Conservation (phyloP, 2,888 invertebrate genomes). For the Latrodectus elegans region DNA sequence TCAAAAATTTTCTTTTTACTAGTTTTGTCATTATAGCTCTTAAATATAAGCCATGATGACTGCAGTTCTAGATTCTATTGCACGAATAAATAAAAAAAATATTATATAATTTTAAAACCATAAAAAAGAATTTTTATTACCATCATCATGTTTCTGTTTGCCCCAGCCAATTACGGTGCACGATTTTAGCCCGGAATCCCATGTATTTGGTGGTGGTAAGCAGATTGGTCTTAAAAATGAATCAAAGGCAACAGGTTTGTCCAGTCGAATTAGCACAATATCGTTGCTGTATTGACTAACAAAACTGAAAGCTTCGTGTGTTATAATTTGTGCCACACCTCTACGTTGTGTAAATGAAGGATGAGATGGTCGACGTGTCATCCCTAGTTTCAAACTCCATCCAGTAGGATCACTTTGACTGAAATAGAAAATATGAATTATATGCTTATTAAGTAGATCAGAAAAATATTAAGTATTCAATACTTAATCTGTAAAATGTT, state of each 20-base stretch:
- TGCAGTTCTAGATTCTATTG: too few species aligned
- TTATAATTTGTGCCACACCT: conserved; percentile 68
- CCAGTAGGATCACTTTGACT: conserved; percentile 71
- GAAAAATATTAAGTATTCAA: too few species aligned
- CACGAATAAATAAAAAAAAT: too few species aligned
- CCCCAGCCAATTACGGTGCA: conserved; percentile 72
- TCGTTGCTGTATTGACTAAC: conserved; percentile 71
- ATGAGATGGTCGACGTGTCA: conserved; percentile 71
- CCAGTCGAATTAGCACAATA: conserved; percentile 70
- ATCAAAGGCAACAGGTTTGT: conserved; percentile 70
- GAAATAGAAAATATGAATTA: background rate
- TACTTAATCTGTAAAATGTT: too few species aligned
- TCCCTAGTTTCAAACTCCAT: conserved; percentile 71
- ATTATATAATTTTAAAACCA: too few species aligned
- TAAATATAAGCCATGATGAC: too few species aligned
- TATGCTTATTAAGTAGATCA: background rate
- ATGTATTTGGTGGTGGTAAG: conserved; percentile 66
- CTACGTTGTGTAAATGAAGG: conserved; percentile 69
- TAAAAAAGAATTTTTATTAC: conserved; percentile 21
- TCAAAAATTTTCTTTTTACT: too few species aligned
- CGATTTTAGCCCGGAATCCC: conserved; percentile 75
- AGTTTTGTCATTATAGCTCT: too few species aligned
- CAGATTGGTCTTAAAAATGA: conserved; percentile 71
- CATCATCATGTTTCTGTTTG: conserved; percentile 71
- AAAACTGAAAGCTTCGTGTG: conserved; percentile 70